Percentiles rank a stretch among this genome's conserved stretches.
These are phyloP conservation scores for Danio jaintianensis DNA, from an alignment of 2,797 vertebrate species.

Conservation along the genomic window DNA sequence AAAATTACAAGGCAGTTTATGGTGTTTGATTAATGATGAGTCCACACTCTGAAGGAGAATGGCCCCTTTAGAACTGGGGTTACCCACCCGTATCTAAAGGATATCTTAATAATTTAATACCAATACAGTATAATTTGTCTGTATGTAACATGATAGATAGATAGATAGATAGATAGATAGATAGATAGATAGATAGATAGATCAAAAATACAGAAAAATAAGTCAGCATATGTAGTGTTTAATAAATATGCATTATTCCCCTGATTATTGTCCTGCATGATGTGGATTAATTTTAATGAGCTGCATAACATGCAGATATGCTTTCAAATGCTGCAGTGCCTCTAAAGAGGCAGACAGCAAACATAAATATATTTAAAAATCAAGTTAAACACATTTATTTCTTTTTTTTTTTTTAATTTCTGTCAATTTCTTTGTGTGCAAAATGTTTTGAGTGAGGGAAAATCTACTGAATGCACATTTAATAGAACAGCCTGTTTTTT, in stretches of 20 bases:
- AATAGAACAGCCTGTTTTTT: constrained; percentile 14
- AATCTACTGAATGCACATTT: neutral
- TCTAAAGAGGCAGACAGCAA: neutral
- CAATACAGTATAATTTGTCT: no score
- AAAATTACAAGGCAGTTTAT: no score
- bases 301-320: constrained; percentile 41
- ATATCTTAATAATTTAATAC: neutral
- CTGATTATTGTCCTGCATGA: constrained; percentile 36
- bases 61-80: no score
- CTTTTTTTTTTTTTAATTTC: no score
- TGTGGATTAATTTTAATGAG: constrained; percentile 47
- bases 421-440: neutral
- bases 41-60: no score
- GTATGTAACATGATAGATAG: no score
- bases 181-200: neutral
- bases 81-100: neutral
- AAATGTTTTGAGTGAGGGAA: constrained; percentile 1
- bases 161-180: neutral
- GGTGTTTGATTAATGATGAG: no score
- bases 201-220: neutral
- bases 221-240: constrained; percentile 7
- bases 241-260: constrained; percentile 21
- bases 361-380: constrained; percentile 5
- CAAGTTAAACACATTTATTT: no score
- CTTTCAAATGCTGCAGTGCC: constrained; percentile 14